Base-by-base conservation (phyloP, 2,888 invertebrate genomes). In the Mesorhabditis sp. region DNA sequence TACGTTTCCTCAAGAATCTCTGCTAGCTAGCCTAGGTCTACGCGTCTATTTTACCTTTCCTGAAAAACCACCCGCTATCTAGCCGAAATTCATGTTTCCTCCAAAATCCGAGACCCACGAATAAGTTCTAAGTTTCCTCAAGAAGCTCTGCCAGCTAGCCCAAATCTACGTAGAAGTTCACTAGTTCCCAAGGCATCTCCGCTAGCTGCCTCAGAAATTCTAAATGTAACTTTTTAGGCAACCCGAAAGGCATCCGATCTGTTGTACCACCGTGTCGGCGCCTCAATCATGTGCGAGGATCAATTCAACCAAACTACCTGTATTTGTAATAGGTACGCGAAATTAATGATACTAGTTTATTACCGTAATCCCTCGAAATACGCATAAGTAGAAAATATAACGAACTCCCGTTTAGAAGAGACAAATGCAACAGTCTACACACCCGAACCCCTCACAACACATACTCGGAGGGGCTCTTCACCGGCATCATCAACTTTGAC, bases 291-390 rank as follows among this genome's bases (percentile, higher is more conserved):
- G 6, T 80, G 80, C 64, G 80, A 80, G 65, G 80, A 80, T 70
- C 75, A 77, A 6, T 79, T 78, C 71, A 80, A 80, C 65, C 77
- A 80, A 63, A 80, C 80, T 10, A 80, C 80, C 45, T 80, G 80
- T 67, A 74, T 80, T 45, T 80, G 80, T 62, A 80, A 80, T 67
- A 43, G 74, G 74, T 74, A 28, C 5, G 43, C 43, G 13, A 15
- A 5, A 6, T 68, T 68, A 7, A 10, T 45, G 50, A 7, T 66
- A 50, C n/a, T 62, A n/a, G 63, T 15, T 62, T 15, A 7, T 15
- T n/a, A 6, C 63, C 63, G 63, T n/a, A 62, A 62, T n/a, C 63
- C 28, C 63, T 50, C 10, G n/a, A 10, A 50, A 50, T 50, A 50
- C 7, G 58, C 58, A 50, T 65, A 7, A 43, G 28, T 28, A 28